Conservation (phyloP, 2,888 invertebrate species). For the Allophyes oxyacanthae region DNA sequence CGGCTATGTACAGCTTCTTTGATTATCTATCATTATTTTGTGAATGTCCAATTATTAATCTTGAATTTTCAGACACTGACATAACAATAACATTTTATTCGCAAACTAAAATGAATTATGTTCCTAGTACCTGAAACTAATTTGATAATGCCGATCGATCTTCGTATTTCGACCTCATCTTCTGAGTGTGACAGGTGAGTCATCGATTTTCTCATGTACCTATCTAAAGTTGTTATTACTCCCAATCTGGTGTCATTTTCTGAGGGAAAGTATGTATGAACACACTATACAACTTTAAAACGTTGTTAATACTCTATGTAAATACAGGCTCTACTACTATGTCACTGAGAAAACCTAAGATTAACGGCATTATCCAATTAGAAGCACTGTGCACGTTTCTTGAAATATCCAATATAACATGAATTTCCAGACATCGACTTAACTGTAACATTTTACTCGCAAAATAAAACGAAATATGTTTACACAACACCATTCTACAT, state of each 20-base stretch:
- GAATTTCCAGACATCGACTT: conserved; percentile 41
- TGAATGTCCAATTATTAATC: conserved; percentile 51
- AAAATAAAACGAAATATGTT: conserved; percentile 38
- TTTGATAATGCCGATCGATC: too few relatives aligned
- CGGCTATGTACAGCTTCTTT: conserved; percentile 83
- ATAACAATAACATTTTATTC: conserved; percentile 27
- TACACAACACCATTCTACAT: conserved; percentile 40
- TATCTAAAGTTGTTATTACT: too few relatives aligned
- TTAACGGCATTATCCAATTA: too few relatives aligned
- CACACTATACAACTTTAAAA: too few relatives aligned
- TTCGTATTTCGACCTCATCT: too few relatives aligned
- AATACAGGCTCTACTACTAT: too few relatives aligned
- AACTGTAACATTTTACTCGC: conserved; percentile 28
- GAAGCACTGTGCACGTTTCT: conserved; percentile 19
- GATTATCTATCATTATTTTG: conserved; percentile 55
- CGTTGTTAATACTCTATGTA: too few relatives aligned
- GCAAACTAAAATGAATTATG: conserved; percentile 38
- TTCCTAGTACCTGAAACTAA: background rate
- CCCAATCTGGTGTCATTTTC: too few relatives aligned
- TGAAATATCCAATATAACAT: conserved; percentile 50
- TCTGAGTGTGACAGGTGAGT: too few relatives aligned
- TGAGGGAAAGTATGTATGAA: too few relatives aligned
- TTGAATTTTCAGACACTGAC: conserved; percentile 42
- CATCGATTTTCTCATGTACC: too few relatives aligned
- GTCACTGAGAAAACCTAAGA: too few relatives aligned